phyloP scores from a whole-genome alignment of 1,140 invertebrate genomes.

The Papilio glaucus region DNA sequence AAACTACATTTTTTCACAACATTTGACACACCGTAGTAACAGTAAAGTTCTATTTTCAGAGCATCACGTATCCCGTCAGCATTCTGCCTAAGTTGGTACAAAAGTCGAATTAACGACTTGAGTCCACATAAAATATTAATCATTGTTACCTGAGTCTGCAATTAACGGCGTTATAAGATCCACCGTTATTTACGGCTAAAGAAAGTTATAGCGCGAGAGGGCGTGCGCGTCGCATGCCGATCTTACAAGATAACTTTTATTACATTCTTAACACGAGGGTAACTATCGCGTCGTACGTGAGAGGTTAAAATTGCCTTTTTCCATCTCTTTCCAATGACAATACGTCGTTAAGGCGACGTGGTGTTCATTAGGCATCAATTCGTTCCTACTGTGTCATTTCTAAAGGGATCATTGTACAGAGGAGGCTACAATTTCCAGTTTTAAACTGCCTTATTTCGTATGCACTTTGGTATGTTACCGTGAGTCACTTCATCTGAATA shows the following conservation, averaged over 20 bases:
- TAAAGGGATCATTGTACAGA: slow-evolving; percentile 3
- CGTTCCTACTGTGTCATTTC: neutral
- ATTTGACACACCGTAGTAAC: neutral
- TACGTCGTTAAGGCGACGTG: slow-evolving; percentile 66
- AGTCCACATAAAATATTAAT: slow-evolving; percentile 24
- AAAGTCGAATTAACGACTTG: slow-evolving; percentile 17
- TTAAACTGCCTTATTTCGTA: slow-evolving; percentile 43
- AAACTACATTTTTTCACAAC: neutral
- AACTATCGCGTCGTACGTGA: slow-evolving; percentile 60
- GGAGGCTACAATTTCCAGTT: slow-evolving; percentile 29
- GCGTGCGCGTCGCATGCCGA: slow-evolving; percentile 55
- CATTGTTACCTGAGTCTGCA: slow-evolving; percentile 30
- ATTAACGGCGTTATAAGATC: slow-evolving; percentile 41
- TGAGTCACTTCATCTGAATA: slow-evolving; percentile 45
- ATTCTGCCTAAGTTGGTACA: neutral
- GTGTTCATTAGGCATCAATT: slow-evolving; percentile 23
- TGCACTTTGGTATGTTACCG: slow-evolving; percentile 48
- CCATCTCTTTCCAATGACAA: slow-evolving; percentile 55
- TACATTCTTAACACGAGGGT: slow-evolving; percentile 59
- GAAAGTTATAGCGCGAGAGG: slow-evolving; percentile 37
- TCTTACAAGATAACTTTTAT: slow-evolving; percentile 63
- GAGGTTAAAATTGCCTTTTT: slow-evolving; percentile 59
- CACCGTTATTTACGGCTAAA: slow-evolving; percentile 23
- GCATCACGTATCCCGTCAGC: neutral
- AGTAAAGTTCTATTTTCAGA: neutral